These are phyloP conservation scores for Scyliorhinus canicula DNA, from an alignment of 2,797 vertebrate genomes.

Conservation along the genomic window DNA sequence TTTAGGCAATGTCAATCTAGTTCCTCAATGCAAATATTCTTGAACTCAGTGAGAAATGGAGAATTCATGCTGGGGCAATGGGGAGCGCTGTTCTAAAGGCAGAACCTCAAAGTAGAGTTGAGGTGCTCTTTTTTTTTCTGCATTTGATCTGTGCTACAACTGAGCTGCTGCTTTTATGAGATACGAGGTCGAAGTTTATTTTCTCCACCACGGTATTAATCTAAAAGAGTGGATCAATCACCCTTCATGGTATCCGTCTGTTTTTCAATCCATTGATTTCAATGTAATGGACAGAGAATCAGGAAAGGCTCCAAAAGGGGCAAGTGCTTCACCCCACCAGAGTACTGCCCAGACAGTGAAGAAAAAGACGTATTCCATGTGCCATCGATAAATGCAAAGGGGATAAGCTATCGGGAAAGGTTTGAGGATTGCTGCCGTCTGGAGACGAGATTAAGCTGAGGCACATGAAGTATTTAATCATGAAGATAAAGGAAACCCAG, in stretches of 20 bases:
- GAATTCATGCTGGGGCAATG: not conserved
- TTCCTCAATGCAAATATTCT: not conserved
- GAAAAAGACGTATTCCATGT: not conserved
- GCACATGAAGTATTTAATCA: no score
- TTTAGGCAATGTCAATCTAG: not conserved
- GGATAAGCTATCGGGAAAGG: no score
- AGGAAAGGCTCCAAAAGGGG: not conserved
- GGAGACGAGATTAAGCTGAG: no score
- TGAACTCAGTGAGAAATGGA: not conserved
- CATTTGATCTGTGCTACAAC: not conserved
- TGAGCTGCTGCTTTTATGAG: not conserved
- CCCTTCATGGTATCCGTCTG: not conserved
- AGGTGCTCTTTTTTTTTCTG: not conserved
- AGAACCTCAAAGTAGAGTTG: not conserved
- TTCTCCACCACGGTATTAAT: not conserved
- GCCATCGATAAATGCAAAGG: not conserved
- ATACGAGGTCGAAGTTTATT: not conserved
- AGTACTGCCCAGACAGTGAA: not conserved
- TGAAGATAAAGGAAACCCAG: not conserved
- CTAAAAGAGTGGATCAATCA: not conserved
- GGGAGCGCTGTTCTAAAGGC: not conserved
- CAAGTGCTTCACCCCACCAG: not conserved
- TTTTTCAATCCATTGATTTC: not conserved
- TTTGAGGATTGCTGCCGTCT: no score
- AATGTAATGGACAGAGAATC: not conserved